A percentile compares a stretch with the other conserved stretches of the same genome.
phyloP scores from a whole-genome alignment of 2,113 vertebrate genomes.

The Ptyas mucosa region DNA sequence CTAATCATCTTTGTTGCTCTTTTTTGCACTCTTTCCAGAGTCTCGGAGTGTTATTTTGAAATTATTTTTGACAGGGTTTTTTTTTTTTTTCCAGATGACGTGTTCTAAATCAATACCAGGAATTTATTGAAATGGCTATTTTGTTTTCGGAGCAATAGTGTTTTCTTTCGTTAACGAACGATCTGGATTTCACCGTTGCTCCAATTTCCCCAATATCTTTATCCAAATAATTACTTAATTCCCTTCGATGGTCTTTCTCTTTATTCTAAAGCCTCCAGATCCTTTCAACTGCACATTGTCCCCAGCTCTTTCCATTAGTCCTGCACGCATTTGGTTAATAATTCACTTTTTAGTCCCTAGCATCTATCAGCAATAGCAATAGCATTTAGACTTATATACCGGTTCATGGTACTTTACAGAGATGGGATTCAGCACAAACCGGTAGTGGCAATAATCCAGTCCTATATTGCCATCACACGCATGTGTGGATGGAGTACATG shows the following conservation, averaged over 20 bases:
- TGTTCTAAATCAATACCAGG: conserved; percentile 58
- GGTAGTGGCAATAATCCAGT: no score
- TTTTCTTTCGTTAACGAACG: conserved; percentile 50
- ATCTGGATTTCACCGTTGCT: conserved; percentile 50
- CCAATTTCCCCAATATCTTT: conserved; percentile 62
- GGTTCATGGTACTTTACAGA: no score
- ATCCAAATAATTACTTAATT: conserved; percentile 65
- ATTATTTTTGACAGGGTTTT: conserved; percentile 37
- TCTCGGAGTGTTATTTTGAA: neutral
- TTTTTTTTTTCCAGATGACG: conserved; percentile 32
- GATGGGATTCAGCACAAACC: no score
- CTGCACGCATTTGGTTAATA: conserved; percentile 76
- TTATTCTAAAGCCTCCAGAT: conserved; percentile 69
- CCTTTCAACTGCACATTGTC: conserved; percentile 73
- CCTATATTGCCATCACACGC: no score
- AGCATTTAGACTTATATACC: no score
- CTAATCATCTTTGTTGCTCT: no score
- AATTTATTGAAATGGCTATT: conserved; percentile 59
- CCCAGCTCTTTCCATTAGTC: conserved; percentile 74
- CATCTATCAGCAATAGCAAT: conserved; percentile 60
- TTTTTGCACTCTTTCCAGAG: no score
- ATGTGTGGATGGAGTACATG: no score
- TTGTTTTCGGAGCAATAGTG: conserved; percentile 49
- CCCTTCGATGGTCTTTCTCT: conserved; percentile 57
- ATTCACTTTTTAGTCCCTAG: conserved; percentile 74